Conservation (phyloP, 2,888 invertebrate genomes). For the Melanchra persicariae region DNA sequence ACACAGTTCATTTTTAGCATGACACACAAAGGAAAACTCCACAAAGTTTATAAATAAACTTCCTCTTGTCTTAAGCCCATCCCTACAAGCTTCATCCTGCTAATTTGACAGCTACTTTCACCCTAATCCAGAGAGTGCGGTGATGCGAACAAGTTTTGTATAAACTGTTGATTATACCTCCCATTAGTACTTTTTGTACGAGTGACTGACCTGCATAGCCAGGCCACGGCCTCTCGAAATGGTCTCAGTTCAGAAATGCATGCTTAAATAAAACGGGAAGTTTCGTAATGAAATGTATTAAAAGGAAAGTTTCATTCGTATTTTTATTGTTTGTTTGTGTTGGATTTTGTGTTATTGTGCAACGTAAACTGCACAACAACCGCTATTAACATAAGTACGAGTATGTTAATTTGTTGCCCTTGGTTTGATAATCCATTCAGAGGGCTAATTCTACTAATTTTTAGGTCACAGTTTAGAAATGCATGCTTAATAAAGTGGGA, state of each 20-base stretch:
- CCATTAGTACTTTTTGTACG: conserved; percentile 58
- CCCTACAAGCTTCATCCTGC: conserved; percentile 41
- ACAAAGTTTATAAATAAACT: conserved; percentile 43
- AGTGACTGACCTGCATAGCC: conserved; percentile 38
- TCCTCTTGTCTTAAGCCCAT: conserved; percentile 45
- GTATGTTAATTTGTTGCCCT: too few relatives aligned
- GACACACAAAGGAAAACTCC: conserved; percentile 23
- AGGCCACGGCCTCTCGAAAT: conserved; percentile 33
- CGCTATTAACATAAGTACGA: too few relatives aligned
- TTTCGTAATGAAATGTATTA: conserved; percentile 32
- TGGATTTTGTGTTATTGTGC: too few relatives aligned
- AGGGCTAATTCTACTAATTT: too few relatives aligned
- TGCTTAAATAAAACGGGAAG: conserved; percentile 22
- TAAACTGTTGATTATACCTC: conserved; percentile 61
- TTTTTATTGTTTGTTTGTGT: too few relatives aligned
- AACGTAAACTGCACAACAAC: too few relatives aligned
- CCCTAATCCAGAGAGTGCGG: conserved; percentile 56
- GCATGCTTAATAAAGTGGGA: conserved; percentile 33
- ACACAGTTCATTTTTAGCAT: conserved; percentile 17
- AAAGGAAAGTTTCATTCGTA: too few relatives aligned
- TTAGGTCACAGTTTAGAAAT: conserved; percentile 36
- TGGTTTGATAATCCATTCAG: too few relatives aligned
- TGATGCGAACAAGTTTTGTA: conserved; percentile 48
- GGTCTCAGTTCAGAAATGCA: conserved; percentile 41
- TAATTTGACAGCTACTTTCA: conserved; percentile 53